These are phyloP conservation scores for Radopholus similis DNA, from an alignment of 1,140 invertebrate genomes.

Conservation along the genomic window DNA sequence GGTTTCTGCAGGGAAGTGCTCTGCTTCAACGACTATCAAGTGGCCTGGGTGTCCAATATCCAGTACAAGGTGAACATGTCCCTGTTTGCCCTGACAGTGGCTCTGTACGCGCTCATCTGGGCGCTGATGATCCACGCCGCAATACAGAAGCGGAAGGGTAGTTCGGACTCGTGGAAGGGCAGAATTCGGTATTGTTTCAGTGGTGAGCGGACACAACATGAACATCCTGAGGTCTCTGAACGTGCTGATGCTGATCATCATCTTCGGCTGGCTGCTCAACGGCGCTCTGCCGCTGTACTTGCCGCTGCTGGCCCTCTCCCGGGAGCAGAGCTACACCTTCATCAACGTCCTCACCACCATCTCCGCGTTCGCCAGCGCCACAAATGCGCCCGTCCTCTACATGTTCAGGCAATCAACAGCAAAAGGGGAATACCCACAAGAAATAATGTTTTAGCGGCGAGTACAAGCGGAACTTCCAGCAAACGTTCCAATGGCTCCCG, in stretches of 20 bases:
- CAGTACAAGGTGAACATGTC: background rate
- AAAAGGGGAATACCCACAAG: background rate
- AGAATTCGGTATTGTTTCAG: background rate
- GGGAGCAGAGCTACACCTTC: background rate
- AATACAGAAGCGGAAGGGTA: background rate
- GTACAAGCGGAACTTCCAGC: background rate
- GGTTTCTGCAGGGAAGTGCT: background rate
- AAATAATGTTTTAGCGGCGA: background rate
- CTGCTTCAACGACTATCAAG: background rate
- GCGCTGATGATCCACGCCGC: background rate
- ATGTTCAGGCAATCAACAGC: background rate
- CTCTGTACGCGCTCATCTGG: background rate
- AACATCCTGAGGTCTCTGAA: background rate
- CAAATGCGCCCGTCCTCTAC: background rate
- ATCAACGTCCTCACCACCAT: background rate
- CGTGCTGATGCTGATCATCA: background rate
- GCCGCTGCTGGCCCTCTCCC: background rate
- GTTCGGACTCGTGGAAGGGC: background rate
- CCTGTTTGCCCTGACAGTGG: background rate
- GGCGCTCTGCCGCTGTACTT: background rate
- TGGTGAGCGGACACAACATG: background rate
- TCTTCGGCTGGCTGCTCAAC: background rate
- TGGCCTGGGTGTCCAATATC: background rate
- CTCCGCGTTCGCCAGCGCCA: background rate
- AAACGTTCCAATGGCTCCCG: background rate